A percentile compares a stretch with the other conserved stretches of the same genome.
phyloP scores from a whole-genome alignment of 2,888 invertebrate genomes.

The Erynnis tages region DNA sequence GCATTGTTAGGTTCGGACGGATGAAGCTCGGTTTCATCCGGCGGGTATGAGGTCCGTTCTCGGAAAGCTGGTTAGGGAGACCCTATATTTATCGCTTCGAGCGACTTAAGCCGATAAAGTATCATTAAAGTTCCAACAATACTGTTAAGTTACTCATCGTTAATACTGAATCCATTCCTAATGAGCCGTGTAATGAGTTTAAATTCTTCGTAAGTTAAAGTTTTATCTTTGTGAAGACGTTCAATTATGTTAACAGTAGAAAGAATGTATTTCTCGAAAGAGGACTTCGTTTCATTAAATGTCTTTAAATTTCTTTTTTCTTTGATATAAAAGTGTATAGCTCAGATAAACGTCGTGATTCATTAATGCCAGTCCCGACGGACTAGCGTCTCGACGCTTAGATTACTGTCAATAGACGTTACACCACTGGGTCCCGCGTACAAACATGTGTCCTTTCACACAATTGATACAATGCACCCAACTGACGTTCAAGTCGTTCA shows the following conservation, averaged over 20 bases:
- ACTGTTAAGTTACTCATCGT: neutral
- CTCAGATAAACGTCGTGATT: slow-evolving; percentile 6
- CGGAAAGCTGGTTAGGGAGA: slow-evolving; percentile 53
- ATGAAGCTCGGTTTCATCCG: slow-evolving; percentile 45
- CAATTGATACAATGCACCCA: slow-evolving; percentile 9
- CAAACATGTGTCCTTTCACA: slow-evolving; percentile 6
- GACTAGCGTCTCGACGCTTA: slow-evolving; percentile 42
- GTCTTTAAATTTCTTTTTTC: neutral
- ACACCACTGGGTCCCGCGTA: neutral
- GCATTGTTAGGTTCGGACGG: slow-evolving; percentile 48
- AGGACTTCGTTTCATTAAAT: neutral
- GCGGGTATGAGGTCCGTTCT: slow-evolving; percentile 54
- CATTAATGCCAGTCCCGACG: slow-evolving; percentile 38
- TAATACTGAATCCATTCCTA: too few species aligned
- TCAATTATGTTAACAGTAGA: too few species aligned
- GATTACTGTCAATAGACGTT: slow-evolving; percentile 61
- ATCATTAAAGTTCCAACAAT: neutral
- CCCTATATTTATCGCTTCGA: slow-evolving; percentile 18
- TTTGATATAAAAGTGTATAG: neutral
- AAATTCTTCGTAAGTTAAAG: neutral
- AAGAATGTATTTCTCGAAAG: too few species aligned
- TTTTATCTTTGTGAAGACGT: neutral
- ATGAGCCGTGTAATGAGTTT: too few species aligned
- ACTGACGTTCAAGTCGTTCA: slow-evolving; percentile 10
- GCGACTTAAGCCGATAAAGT: slow-evolving; percentile 18